Percentiles rank a stretch among this genome's conserved stretches.
Evolutionary conservation across 1,140 invertebrate genomes (phyloP).

Genomic region (Conopomorpha cramerella): DNA sequence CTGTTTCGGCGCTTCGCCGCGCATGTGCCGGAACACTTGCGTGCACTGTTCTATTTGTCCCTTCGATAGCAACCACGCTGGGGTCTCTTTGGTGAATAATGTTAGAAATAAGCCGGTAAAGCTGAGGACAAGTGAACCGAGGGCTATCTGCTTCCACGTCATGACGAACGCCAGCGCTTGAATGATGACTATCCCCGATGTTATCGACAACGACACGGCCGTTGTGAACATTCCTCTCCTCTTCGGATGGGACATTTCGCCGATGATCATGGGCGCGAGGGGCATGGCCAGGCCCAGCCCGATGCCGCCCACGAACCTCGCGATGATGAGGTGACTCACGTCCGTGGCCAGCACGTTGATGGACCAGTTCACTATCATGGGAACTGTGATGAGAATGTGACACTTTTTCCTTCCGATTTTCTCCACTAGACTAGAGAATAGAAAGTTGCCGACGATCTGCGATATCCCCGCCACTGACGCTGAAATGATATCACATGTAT

Average conservation of each 20-base stretch:
- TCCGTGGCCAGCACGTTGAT: background rate
- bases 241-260: conserved; percentile 1
- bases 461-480: too few relatives aligned
- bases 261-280: background rate
- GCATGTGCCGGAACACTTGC: background rate
- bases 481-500: too few relatives aligned
- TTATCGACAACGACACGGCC: background rate
- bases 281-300: background rate
- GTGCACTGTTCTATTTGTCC: background rate
- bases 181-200: background rate
- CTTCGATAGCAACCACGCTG: background rate
- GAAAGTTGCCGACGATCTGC: too few relatives aligned
- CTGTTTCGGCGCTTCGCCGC: background rate
- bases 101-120: background rate
- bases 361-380: conserved; percentile 1
- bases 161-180: background rate
- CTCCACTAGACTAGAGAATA: too few relatives aligned
- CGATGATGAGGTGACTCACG: background rate
- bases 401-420: conserved; percentile 1
- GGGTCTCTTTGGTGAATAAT: background rate
- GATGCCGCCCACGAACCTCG: conserved; percentile 1
- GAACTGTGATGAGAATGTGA: background rate
- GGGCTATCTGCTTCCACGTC: background rate
- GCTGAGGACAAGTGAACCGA: background rate
- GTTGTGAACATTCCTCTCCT: conserved; percentile 1